phyloP scores from a whole-genome alignment of 2,113 vertebrate genomes.

The Corythornis cristatus region DNA sequence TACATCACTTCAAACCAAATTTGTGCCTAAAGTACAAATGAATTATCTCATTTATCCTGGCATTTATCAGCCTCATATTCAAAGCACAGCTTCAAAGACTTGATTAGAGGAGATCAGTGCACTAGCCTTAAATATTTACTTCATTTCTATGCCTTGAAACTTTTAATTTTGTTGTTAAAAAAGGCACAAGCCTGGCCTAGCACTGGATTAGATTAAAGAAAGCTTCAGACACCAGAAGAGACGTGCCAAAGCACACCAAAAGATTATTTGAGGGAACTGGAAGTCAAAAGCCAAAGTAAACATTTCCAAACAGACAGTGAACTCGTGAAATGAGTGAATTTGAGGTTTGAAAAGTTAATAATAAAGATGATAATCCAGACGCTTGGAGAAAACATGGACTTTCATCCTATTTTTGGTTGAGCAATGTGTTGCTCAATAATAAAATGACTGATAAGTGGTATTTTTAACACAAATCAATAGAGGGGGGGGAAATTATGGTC shows the following conservation, averaged over 20 bases:
- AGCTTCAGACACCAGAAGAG: slow-evolving; percentile 23
- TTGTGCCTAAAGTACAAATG: neutral
- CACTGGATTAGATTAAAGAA: slow-evolving; percentile 18
- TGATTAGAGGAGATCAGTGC: slow-evolving; percentile 1
- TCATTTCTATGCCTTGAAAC: slow-evolving; percentile 36
- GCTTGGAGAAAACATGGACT: neutral
- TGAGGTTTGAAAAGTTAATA: neutral
- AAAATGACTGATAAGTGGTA: neutral
- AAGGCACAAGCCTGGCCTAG: neutral
- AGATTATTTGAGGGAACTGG: slow-evolving; percentile 27
- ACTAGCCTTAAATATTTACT: slow-evolving; percentile 56
- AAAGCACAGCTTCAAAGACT: slow-evolving; percentile 55
- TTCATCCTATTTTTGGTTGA: neutral
- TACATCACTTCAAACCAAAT: neutral
- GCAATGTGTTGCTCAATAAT: neutral
- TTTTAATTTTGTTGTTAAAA: slow-evolving; percentile 44
- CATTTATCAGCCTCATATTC: slow-evolving; percentile 50
- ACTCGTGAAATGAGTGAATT: slow-evolving; percentile 1
- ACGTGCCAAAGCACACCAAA: slow-evolving; percentile 26
- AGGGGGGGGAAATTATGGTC: neutral
- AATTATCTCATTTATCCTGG: slow-evolving; percentile 46
- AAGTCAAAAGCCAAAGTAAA: slow-evolving; percentile 36
- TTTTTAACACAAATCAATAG: slow-evolving; percentile 30
- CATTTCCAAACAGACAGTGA: neutral
- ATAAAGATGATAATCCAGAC: neutral